A percentile compares a stretch with the other conserved stretches of the same genome.
These are phyloP conservation scores for Chelonoidis abingdonii DNA, from an alignment of 2,113 vertebrate genomes.

Conservation along the genomic window DNA sequence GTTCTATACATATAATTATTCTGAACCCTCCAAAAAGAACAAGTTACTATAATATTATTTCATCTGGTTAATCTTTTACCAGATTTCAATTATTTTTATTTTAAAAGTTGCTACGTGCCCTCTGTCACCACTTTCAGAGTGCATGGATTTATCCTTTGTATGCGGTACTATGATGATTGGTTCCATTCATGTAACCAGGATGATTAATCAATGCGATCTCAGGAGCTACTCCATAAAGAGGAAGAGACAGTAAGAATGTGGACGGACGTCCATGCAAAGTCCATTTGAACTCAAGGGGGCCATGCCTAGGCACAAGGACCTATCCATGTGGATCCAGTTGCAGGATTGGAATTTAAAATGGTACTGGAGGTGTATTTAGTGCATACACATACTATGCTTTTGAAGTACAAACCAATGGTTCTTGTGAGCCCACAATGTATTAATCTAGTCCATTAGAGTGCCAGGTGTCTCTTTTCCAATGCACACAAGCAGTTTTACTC, in stretches of 20 bases:
- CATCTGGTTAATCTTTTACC: background rate
- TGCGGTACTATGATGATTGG: background rate
- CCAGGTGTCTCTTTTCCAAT: background rate
- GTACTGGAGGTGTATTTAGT: no score
- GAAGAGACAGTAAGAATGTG: background rate
- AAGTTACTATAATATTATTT: background rate
- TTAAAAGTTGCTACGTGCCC: background rate
- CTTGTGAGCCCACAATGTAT: background rate
- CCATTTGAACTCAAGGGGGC: background rate
- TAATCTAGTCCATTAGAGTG: background rate
- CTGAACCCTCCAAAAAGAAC: background rate
- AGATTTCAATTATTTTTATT: background rate
- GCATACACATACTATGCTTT: background rate
- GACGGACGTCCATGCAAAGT: background rate
- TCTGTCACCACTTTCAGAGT: background rate
- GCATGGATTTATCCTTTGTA: background rate
- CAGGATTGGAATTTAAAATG: background rate
- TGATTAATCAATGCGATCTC: background rate
- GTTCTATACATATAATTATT: background rate
- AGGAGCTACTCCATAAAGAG: background rate
- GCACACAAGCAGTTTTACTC: background rate
- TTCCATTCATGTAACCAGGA: background rate
- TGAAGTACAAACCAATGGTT: background rate
- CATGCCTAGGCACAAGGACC: background rate
- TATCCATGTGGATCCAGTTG: rapidly evolving